Evolutionary conservation across 2,888 invertebrate species (phyloP), one percentile per base, ranked within the genome.

Genomic region (Galerucella calmariensis): DNA sequence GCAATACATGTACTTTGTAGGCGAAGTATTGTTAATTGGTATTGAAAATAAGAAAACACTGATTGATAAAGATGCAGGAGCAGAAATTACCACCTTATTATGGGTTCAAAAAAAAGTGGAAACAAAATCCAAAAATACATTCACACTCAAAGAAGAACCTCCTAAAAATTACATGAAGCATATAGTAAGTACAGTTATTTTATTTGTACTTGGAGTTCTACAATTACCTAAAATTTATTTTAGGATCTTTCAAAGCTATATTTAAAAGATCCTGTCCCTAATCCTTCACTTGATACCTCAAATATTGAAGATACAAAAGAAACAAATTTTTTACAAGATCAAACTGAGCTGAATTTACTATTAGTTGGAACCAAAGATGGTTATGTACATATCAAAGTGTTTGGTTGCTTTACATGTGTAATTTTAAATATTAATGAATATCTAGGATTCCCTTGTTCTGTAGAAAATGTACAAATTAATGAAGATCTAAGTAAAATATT

Each of bases 31-130:
- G 46, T 89, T 97, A 63, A 90, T 95, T 59, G 94, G 96, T 85
- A 94, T 97, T 67, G 97, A 97, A 88, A 95, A 95, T 82, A 95
- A 95, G 83, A 94, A 94, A 82, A 89, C 93, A 73, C 89, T 97
- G 12, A 93, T 94, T 79, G 91, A 90, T 48, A 89, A 92, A 82
- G 88, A 89, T 3, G 90, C 92, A 67, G 88, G 89, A 68, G 89
- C 89, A 81, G 91, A 92, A 69, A 92, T 96, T 44, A 92, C 93
- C 27, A 94, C 92, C 81, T 90, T 97, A 48, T 90, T 91, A 59
- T 97, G 97, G 95, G 79, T 84, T 14, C 85, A 86, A 78, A 85
- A 85, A 78, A 87, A 86, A 79, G 75, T 78, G 35, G 81, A 82
- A 75, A 73, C 72, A 56, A 82, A 80, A 78, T 77, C 74, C 59